phyloP scores from a whole-genome alignment of 2,113 vertebrate species.

The Gadus chalcogrammus region DNA sequence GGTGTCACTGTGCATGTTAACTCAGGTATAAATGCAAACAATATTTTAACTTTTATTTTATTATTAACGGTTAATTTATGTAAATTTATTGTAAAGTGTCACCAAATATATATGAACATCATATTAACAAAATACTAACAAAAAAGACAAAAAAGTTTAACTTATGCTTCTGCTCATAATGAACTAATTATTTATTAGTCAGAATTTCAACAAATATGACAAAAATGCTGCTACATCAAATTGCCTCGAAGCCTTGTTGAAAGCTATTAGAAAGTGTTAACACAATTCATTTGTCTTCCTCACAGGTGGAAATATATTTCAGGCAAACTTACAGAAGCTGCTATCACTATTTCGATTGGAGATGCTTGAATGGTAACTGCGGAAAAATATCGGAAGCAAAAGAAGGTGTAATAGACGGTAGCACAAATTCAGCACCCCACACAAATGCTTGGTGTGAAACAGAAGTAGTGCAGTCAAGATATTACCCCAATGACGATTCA shows the following conservation, averaged over 20 bases:
- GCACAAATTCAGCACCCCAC: neutral
- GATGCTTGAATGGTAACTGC: conserved; percentile 37
- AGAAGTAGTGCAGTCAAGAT: conserved; percentile 40
- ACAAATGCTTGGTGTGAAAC: conserved; percentile 51
- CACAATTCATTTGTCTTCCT: neutral
- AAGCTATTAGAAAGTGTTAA: neutral
- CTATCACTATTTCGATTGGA: fast-evolving
- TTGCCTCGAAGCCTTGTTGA: neutral
- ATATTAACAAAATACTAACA: too few relatives aligned
- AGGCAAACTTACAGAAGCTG: conserved; percentile 36
- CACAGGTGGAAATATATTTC: conserved; percentile 54
- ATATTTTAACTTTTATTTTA: too few relatives aligned
- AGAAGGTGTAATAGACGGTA: conserved; percentile 19
- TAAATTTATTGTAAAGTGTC: too few relatives aligned
- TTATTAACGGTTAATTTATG: too few relatives aligned
- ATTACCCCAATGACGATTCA: conserved; percentile 46
- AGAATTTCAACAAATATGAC: neutral
- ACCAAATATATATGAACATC: too few relatives aligned
- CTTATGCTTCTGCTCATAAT: neutral
- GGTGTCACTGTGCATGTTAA: too few relatives aligned
- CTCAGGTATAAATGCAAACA: too few relatives aligned
- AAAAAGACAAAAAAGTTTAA: too few relatives aligned
- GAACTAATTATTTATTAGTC: too few relatives aligned
- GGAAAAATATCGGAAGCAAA: fast-evolving
- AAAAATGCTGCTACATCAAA: too few relatives aligned